Evolutionary conservation across 2,113 vertebrate genomes (phyloP), one percentile per base, ranked within the genome.

Genomic region (Salvator merianae): DNA sequence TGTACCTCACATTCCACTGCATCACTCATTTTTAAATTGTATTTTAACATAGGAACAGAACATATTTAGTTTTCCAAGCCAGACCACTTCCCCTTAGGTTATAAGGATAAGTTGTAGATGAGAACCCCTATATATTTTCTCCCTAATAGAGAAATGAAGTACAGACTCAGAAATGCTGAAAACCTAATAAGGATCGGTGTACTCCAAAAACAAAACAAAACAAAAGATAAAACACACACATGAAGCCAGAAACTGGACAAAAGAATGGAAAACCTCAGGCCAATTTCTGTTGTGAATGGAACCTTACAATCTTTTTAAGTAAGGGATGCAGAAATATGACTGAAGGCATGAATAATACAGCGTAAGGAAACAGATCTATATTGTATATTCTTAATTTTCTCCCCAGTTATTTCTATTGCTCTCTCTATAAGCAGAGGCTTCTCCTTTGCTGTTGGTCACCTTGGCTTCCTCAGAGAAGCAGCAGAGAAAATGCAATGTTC

Each of bases 21-120:
- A 59, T 77, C 82, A 84, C 43, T 84, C 43, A n/a, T 36, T 77
- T 77, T 77, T 70, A 30, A 72, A 84, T 77, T 69, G 77, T 69
- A 59, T 77, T 84, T 77, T 70, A 22, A 59, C 24, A 79, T 20
- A 78, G 36, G 10, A 71, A 30, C 18, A 70, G 36, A 78, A 55
- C 63, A 12, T 36, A 32, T 69, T 77, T 38, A 18, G 50, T 71
- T 84, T 83, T 84, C n/a, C 83, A 71, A 72, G 30, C 72, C 50
- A 70, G 50, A 38, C n/a, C 34, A 78, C 6, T 24, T 70, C 12
- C 71, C 53, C 28, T 63, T 72, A 50, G 83, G 22, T 77, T 77
- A 84, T 32, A 84, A 36, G n/a, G n/a, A 62, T 34, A 71, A 20
- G 26, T 59, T 71, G 26, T 18, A 70, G 22, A 62, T 66, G 22